phyloP scores from a whole-genome alignment of 2,888 invertebrate genomes.

The Cephus pygmeus region DNA sequence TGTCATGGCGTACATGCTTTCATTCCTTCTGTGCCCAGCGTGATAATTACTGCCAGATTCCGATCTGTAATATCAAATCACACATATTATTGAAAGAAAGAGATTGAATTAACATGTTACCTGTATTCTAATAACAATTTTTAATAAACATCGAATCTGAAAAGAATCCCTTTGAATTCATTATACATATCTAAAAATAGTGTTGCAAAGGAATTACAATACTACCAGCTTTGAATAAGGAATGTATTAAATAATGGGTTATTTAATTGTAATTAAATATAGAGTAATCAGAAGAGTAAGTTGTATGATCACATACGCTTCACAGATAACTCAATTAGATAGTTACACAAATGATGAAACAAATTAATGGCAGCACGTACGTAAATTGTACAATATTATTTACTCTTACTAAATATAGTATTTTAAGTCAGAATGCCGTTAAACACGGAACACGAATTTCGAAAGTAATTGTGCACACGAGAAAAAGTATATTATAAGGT shows the following conservation, averaged over 20 bases:
- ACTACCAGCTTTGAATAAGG: no score
- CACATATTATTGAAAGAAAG: neutral
- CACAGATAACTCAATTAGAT: neutral
- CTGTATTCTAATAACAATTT: neutral
- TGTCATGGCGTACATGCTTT: conserved; percentile 91
- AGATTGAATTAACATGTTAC: neutral
- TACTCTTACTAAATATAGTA: neutral
- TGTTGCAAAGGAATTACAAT: no score
- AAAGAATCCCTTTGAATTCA: neutral
- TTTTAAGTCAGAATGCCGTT: neutral
- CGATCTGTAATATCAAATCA: conserved; percentile 42
- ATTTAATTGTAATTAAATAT: no score
- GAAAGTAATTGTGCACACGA: neutral
- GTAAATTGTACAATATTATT: neutral
- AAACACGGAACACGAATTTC: neutral
- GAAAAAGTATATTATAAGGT: neutral
- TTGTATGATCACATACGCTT: neutral
- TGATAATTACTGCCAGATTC: conserved; percentile 62
- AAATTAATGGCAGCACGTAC: neutral
- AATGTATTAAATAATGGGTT: no score
- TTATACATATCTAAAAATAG: no score
- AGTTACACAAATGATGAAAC: neutral
- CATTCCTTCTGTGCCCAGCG: conserved; percentile 76
- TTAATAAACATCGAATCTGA: neutral
- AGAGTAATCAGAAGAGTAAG: neutral